Evolutionary conservation across 37 sponge, comb jelly and placozoan genomes (phyloP).

Genomic region (Oscarella lobularis): DNA sequence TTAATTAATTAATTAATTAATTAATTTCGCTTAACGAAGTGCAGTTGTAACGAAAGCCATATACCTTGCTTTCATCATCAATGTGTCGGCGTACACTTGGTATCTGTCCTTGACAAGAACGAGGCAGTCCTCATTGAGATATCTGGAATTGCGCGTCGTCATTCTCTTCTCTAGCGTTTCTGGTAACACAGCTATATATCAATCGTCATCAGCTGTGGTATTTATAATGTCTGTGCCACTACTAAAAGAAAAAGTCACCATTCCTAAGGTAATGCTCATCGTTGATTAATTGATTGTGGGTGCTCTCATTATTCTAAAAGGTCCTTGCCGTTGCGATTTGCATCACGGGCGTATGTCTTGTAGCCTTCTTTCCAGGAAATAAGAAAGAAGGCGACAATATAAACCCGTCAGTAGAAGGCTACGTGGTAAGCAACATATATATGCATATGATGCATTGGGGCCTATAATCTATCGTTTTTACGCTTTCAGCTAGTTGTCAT

Average conservation of each 20-base stretch:
- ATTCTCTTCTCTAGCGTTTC: constrained; percentile 28
- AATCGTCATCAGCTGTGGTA: constrained; percentile 39
- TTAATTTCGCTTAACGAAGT: background rate
- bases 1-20: background rate
- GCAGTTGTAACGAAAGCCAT: too few relatives aligned
- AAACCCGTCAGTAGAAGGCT: constrained; percentile 6
- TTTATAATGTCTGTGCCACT: constrained; percentile 61
- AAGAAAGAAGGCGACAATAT: background rate
- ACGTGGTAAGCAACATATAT: constrained; percentile 12
- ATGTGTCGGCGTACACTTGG: constrained; percentile 26
- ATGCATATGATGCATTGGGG: background rate
- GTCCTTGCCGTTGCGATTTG: constrained; percentile 1
- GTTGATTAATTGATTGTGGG: background rate
- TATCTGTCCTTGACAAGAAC: constrained; percentile 49
- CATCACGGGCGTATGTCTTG: constrained; percentile 14
- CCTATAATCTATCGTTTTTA: background rate
- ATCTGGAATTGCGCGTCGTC: background rate
- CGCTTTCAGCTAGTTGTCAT: constrained; percentile 10
- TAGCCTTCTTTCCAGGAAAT: constrained; percentile 11
- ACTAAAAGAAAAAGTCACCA: constrained; percentile 56
- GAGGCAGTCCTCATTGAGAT: constrained; percentile 8
- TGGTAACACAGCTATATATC: constrained; percentile 72
- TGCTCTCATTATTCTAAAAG: background rate
- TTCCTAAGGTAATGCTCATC: constrained; percentile 36
- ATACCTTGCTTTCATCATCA: constrained; percentile 3